Base-by-base conservation (phyloP, 1,140 invertebrate species). In the Drosophila punjabiensis region DNA sequence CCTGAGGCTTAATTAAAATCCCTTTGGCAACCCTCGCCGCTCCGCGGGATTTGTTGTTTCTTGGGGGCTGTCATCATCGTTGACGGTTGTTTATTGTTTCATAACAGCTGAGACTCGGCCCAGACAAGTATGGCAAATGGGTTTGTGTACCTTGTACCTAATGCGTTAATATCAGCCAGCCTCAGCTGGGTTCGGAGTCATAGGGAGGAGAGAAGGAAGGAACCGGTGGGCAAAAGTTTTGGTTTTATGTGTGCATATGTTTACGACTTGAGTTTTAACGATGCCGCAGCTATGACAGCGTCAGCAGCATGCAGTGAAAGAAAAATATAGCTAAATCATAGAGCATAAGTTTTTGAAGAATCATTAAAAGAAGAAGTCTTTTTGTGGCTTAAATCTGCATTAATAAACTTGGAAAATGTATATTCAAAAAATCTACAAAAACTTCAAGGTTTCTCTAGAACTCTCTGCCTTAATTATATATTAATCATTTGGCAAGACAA, bases 121-220 rank as follows among this genome's bases (percentile, higher is more conserved):
- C 85, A 69, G 81, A 68, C 76, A 79, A 81, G 85, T 79, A 79
- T 52, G 59, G 78, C 87, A 85, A 89, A 88, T 88, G 86, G 81
- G 85, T 88, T 88, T 89, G 85, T 88, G 86, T 88, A 88, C 85
- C 85, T 88, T 88, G 85, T 88, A 82, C 85, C 85, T 88, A 88
- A 88, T 88, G 85, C 85, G 81, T 89, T 88, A 88, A 90, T 89
- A 88, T 89, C 78, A 79, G 87, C 69, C 67, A 58, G 56, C 80
- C 50, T 71, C 53, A 56, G 53, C 59, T 60, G 62, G 45, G 41
- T 47, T 33, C 7, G 56, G n/a, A 43, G 41, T 16, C 45, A 39
- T 37, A 55, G 56, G 39, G 35, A 14, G 48, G 30, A 14, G 41
- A 32, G 0, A 14, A 14, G 47, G 24, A 50, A 35, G 39, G 52